A percentile compares a stretch with the other conserved stretches of the same genome.
Conservation (phyloP, 2,888 invertebrate species). For the Apomyelois bistriatella region DNA sequence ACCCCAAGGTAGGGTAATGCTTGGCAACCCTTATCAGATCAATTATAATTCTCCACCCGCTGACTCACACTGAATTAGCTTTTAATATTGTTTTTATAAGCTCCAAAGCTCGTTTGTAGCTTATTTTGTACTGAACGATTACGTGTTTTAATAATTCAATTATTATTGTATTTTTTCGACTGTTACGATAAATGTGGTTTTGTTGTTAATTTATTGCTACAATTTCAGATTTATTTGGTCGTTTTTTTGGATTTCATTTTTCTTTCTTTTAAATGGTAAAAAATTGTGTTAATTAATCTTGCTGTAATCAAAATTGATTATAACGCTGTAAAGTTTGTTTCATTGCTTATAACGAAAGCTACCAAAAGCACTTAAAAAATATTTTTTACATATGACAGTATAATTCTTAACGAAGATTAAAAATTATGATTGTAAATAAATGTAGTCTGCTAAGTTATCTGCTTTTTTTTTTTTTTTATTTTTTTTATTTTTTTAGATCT, state of each 20-base stretch:
- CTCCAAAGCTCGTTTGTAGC: constrained; percentile 8
- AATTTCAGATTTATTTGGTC: background rate
- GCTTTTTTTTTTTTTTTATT: too few relatives aligned
- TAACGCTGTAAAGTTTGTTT: too few relatives aligned
- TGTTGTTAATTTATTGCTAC: background rate
- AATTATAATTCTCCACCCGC: constrained; percentile 34
- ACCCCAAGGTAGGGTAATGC: background rate
- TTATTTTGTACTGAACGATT: constrained; percentile 18
- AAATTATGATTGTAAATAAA: too few relatives aligned
- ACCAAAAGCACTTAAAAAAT: too few relatives aligned
- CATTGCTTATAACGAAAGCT: too few relatives aligned
- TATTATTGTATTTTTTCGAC: background rate
- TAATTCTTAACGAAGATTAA: too few relatives aligned
- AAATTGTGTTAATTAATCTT: too few relatives aligned
- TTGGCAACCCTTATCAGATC: constrained; percentile 35
- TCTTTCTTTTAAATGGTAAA: too few relatives aligned
- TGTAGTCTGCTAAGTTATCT: too few relatives aligned
- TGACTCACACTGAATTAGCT: constrained; percentile 38
- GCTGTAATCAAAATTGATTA: too few relatives aligned
- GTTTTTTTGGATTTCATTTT: background rate
- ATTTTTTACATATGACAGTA: too few relatives aligned
- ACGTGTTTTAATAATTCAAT: constrained; percentile 4
- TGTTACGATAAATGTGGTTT: background rate
- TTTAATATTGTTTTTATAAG: constrained; percentile 35
- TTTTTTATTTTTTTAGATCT: too few relatives aligned